A percentile compares a stretch with the other conserved stretches of the same genome.
These are phyloP conservation scores for Bugulina stolonifera DNA, from an alignment of 2,888 invertebrate genomes.

Conservation along the genomic window DNA sequence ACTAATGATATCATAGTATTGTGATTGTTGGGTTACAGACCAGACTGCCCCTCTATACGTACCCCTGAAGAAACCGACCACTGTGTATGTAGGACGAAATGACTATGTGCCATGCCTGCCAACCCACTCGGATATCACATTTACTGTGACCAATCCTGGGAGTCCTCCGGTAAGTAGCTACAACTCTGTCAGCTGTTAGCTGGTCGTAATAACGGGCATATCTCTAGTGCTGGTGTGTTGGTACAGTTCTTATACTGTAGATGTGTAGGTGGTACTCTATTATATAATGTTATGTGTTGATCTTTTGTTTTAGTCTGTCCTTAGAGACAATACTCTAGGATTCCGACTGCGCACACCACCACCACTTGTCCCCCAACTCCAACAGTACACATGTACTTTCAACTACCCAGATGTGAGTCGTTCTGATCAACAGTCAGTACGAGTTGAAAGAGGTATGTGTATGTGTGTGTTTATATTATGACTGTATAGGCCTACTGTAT, in stretches of 20 bases:
- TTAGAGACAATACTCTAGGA: neutral
- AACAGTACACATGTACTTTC: neutral
- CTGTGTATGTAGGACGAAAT: neutral
- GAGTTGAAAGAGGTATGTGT: no score
- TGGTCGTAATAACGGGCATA: no score
- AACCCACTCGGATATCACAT: neutral
- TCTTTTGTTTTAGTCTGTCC: neutral
- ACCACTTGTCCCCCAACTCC: neutral
- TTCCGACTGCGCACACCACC: neutral
- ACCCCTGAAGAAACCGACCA: neutral
- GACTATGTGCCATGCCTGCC: constrained; percentile 18
- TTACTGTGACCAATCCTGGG: neutral
- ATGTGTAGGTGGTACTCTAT: no score
- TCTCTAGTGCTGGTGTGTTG: no score
- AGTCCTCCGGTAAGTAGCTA: no score
- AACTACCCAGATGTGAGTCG: neutral
- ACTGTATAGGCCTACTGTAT: no score
- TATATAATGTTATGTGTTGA: neutral
- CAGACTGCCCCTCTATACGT: neutral
- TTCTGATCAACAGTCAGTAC: no score
- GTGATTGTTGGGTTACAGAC: neutral
- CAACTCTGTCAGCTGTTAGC: no score
- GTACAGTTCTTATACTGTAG: no score
- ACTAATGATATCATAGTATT: no score
- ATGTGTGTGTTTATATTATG: no score